Percentiles rank a stretch among this genome's conserved stretches.
Conservation (phyloP, 2,113 vertebrate species). For the Uria lomvia region DNA sequence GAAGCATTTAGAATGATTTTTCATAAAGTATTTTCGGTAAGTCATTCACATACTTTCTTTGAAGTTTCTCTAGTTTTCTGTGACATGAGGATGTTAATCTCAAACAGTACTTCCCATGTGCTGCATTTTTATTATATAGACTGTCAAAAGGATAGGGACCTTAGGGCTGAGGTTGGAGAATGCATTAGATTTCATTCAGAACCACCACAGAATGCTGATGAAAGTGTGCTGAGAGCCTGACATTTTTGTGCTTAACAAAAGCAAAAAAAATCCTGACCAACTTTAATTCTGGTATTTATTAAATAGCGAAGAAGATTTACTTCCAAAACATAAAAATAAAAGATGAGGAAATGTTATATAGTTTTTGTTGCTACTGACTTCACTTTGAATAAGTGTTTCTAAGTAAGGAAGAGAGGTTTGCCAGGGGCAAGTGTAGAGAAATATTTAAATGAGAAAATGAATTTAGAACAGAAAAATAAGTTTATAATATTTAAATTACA, state of each 20-base stretch:
- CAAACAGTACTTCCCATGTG: background rate
- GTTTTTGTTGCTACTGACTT: background rate
- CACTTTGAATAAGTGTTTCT: background rate
- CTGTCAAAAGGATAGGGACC: background rate
- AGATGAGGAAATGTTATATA: background rate
- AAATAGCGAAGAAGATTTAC: background rate
- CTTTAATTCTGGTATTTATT: background rate
- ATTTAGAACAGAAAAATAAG: background rate
- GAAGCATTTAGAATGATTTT: background rate
- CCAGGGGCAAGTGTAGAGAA: background rate
- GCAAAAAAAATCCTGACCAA: background rate
- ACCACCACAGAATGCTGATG: background rate
- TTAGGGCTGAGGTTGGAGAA: background rate
- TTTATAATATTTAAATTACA: background rate
- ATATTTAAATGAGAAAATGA: background rate
- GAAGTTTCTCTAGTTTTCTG: background rate
- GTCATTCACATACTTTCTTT: background rate
- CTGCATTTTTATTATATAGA: slow-evolving; percentile 3
- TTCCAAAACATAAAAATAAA: background rate
- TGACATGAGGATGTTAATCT: background rate
- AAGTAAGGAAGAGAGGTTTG: background rate
- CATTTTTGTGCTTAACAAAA: background rate
- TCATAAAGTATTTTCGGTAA: background rate
- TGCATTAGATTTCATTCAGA: background rate
- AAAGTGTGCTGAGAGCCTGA: background rate